Conservation (phyloP, 2,113 vertebrate species). For the Myodes glareolus region DNA sequence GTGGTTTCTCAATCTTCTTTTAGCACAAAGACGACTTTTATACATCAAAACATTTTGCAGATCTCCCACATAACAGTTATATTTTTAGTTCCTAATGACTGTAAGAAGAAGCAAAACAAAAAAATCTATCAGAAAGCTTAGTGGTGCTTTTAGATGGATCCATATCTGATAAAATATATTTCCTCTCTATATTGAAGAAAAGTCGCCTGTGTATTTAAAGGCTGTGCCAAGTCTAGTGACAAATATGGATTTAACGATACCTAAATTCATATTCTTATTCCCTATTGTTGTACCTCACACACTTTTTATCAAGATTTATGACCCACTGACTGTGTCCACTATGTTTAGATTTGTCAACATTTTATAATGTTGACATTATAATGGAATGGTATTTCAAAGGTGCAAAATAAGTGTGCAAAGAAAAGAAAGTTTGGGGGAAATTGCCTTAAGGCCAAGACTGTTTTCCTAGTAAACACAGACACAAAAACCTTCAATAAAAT, state of each 20-base stretch:
- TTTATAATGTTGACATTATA: background rate
- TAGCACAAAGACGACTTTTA: slow-evolving; percentile 35
- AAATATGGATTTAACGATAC: background rate
- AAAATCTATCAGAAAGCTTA: background rate
- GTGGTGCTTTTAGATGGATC: slow-evolving; percentile 7
- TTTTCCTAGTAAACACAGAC: background rate
- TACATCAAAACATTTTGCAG: slow-evolving; percentile 44
- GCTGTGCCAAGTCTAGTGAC: background rate
- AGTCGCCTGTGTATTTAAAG: background rate
- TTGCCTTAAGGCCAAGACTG: background rate
- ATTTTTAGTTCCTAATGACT: slow-evolving; percentile 61
- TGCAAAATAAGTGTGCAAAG: slow-evolving; percentile 5
- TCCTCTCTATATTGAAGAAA: background rate
- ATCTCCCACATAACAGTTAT: slow-evolving; percentile 20
- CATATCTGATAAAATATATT: background rate
- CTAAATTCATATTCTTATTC: background rate
- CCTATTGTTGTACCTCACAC: background rate
- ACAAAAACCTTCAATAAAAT: background rate
- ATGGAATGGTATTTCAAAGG: background rate
- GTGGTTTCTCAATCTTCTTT: background rate
- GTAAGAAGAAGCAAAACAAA: slow-evolving; percentile 6
- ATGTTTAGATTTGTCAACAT: background rate
- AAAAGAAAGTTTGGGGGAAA: background rate
- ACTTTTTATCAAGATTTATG: background rate
- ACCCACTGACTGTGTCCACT: background rate